phyloP scores from a whole-genome alignment of 2,113 vertebrate species.

The Athene noctua region DNA sequence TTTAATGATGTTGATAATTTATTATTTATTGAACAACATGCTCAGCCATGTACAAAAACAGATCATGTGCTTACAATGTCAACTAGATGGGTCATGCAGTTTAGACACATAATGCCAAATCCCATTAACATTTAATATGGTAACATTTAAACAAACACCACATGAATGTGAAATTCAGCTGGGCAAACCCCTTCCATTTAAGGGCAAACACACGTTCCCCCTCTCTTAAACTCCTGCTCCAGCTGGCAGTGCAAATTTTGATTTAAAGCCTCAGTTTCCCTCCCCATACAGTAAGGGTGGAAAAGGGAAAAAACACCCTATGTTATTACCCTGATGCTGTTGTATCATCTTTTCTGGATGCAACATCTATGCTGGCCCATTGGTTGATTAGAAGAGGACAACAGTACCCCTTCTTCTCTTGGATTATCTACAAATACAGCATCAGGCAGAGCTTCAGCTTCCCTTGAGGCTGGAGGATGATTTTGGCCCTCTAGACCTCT shows the following conservation, averaged over 20 bases:
- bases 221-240: neutral
- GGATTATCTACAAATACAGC: neutral
- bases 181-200: neutral
- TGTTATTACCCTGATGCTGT: neutral
- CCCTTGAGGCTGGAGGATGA: neutral
- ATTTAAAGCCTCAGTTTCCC: neutral
- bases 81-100: neutral
- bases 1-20: neutral
- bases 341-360: neutral
- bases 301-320: neutral
- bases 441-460: neutral
- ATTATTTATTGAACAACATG: neutral
- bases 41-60: constrained; percentile 1
- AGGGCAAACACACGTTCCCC: neutral
- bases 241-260: neutral
- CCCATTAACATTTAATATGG: neutral
- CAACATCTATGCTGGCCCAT: neutral
- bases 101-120: neutral
- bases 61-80: neutral
- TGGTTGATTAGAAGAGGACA: neutral
- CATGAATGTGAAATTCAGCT: neutral
- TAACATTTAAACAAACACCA: neutral
- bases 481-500: neutral
- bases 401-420: neutral
- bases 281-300: neutral